These are phyloP conservation scores for Cataglyphis hispanica DNA, from an alignment of 1,140 invertebrate species.

Conservation along the genomic window DNA sequence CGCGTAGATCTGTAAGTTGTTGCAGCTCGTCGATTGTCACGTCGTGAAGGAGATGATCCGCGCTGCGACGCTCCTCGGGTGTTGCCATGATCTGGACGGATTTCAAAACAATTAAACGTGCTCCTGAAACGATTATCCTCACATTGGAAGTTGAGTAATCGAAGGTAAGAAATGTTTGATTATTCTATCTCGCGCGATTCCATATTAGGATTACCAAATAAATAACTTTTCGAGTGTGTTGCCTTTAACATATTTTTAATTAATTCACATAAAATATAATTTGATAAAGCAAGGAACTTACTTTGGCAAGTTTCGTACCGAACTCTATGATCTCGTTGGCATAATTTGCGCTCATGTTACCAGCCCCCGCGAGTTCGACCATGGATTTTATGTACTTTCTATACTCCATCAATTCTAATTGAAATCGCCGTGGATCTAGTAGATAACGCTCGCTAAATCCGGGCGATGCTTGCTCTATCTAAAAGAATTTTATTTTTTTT, in stretches of 20 bases:
- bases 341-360: conserved; percentile 86
- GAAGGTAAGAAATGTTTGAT: not conserved
- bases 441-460: conserved; percentile 90
- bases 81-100: conserved; percentile 90
- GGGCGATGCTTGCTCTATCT: conserved; percentile 90
- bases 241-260: not conserved
- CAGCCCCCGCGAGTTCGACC: conserved; percentile 85
- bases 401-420: conserved; percentile 88
- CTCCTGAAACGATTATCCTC: conserved; percentile 38
- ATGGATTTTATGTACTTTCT: conserved; percentile 88
- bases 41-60: conserved; percentile 91
- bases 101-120: conserved; percentile 61
- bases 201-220: not conserved
- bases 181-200: not conserved
- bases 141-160: conserved; percentile 29
- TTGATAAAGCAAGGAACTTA: conserved; percentile 70
- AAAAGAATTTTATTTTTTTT: conserved; percentile 53
- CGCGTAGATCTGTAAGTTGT: conserved; percentile 84
- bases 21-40: conserved; percentile 89
- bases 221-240: not conserved
- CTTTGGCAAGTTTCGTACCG: conserved; percentile 90
- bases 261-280: not conserved
- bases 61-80: conserved; percentile 90
- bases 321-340: conserved; percentile 91
- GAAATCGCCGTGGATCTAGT: conserved; percentile 88